These are phyloP conservation scores for Noctua janthina DNA, from an alignment of 2,888 invertebrate species.

Conservation along the genomic window DNA sequence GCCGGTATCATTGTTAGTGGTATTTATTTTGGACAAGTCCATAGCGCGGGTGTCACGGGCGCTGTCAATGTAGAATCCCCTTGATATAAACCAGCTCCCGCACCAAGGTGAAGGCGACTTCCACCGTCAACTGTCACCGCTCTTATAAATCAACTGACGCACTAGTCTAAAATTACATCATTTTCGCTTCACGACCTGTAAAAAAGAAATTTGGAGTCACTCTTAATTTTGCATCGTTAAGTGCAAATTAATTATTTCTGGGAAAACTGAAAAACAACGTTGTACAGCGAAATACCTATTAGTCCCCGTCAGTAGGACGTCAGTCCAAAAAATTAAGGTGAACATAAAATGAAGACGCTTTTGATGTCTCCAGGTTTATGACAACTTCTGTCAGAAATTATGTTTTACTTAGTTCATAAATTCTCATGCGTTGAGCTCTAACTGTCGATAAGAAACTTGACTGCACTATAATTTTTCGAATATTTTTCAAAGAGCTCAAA, in stretches of 20 bases:
- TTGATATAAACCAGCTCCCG: slow-evolving; percentile 84
- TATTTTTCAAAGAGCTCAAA: slow-evolving; percentile 24
- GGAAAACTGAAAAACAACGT: slow-evolving; percentile 46
- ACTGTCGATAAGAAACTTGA: slow-evolving; percentile 56
- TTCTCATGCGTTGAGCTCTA: slow-evolving; percentile 29
- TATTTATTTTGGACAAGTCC: slow-evolving; percentile 85
- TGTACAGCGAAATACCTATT: slow-evolving; percentile 48
- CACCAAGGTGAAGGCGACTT: slow-evolving; percentile 88
- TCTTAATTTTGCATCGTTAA: slow-evolving; percentile 52
- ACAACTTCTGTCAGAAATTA: slow-evolving; percentile 45
- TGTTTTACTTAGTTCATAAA: slow-evolving; percentile 48
- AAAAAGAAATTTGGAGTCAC: slow-evolving; percentile 53
- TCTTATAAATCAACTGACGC: slow-evolving; percentile 83
- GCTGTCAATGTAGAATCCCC: slow-evolving; percentile 81
- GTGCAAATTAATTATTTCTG: slow-evolving; percentile 56
- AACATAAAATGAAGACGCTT: slow-evolving; percentile 50
- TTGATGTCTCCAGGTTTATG: slow-evolving; percentile 65
- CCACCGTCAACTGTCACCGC: slow-evolving; percentile 81
- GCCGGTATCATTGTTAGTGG: slow-evolving; percentile 81
- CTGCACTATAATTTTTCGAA: slow-evolving; percentile 39
- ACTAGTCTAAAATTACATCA: slow-evolving; percentile 68
- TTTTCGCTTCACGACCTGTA: slow-evolving; percentile 47
- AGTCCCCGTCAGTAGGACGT: slow-evolving; percentile 52
- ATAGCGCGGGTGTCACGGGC: slow-evolving; percentile 83
- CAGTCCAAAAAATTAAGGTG: slow-evolving; percentile 55